Percentiles rank a stretch among this genome's conserved stretches.
Evolutionary conservation across 2,888 invertebrate species (phyloP).

Genomic region (Erebia aethiops): DNA sequence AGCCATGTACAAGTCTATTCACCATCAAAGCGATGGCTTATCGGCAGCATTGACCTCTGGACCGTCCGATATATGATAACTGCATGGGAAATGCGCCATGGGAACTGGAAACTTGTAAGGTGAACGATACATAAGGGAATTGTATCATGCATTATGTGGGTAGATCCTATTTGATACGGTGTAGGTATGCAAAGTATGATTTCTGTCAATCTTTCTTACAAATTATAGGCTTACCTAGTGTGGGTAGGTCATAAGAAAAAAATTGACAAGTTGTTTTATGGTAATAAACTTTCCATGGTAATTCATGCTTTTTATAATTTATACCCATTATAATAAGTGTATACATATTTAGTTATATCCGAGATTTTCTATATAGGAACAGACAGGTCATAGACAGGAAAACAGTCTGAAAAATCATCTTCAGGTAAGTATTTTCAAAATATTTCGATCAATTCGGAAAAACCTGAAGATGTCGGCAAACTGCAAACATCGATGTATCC

Average conservation of each 20-base stretch:
- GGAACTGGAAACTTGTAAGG: constrained; percentile 61
- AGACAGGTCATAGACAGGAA: too few relatives aligned
- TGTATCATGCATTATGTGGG: not conserved
- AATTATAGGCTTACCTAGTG: too few relatives aligned
- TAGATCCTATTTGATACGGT: not conserved
- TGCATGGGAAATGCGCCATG: constrained; percentile 69
- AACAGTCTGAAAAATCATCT: too few relatives aligned
- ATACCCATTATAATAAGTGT: not conserved
- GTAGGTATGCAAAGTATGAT: not conserved
- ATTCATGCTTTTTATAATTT: too few relatives aligned
- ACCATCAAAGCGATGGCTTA: constrained; percentile 55
- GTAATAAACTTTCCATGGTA: too few relatives aligned
- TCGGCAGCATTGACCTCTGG: constrained; percentile 65
- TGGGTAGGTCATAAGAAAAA: too few relatives aligned
- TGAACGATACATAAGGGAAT: constrained; percentile 19
- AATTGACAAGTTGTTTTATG: too few relatives aligned
- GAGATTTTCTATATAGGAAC: too few relatives aligned
- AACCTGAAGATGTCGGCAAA: not conserved
- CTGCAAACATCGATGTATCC: not conserved
- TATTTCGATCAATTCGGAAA: not conserved
- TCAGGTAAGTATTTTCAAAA: too few relatives aligned
- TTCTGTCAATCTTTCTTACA: not conserved
- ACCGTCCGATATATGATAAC: constrained; percentile 60
- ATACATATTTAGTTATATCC: too few relatives aligned
- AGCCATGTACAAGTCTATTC: constrained; percentile 31